These are phyloP conservation scores for Potorous gilbertii DNA, from an alignment of 2,797 vertebrate species.

Conservation along the genomic window DNA sequence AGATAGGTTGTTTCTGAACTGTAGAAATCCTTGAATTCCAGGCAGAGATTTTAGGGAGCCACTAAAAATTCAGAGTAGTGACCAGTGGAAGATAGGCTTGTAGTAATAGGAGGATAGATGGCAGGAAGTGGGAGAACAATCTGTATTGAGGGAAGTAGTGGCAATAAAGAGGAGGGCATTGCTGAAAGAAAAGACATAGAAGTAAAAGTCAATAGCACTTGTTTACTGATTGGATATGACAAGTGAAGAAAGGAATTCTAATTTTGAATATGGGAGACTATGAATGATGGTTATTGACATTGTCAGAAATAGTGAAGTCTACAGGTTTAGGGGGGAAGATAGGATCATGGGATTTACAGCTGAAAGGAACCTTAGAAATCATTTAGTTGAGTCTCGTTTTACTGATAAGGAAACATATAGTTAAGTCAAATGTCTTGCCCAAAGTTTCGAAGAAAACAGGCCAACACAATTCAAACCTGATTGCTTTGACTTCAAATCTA, in stretches of 20 bases:
- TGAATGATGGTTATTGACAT: not conserved
- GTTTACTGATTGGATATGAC: not conserved
- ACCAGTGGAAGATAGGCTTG: not conserved
- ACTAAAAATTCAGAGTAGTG: not conserved
- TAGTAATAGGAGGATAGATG: not conserved
- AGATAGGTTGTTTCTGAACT: not conserved
- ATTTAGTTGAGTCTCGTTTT: not conserved
- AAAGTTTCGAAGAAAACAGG: not conserved
- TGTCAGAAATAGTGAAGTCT: not conserved
- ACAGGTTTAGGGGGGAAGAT: not conserved
- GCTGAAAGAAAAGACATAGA: not conserved
- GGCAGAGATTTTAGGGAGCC: not conserved
- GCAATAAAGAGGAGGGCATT: not conserved
- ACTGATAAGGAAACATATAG: not conserved
- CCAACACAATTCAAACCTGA: not conserved
- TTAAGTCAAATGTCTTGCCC: not conserved
- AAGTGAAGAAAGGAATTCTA: not conserved
- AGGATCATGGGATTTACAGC: not conserved
- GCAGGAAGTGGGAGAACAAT: not conserved
- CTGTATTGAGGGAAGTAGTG: not conserved
- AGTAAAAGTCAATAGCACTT: not conserved
- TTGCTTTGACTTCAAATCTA: not conserved
- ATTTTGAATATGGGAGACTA: not conserved
- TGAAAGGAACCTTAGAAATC: not conserved
- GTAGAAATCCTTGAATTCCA: not conserved